Percentiles rank a stretch among this genome's conserved stretches.
These are phyloP conservation scores for Glomeris marginata DNA, from an alignment of 2,888 invertebrate species.

Conservation along the genomic window DNA sequence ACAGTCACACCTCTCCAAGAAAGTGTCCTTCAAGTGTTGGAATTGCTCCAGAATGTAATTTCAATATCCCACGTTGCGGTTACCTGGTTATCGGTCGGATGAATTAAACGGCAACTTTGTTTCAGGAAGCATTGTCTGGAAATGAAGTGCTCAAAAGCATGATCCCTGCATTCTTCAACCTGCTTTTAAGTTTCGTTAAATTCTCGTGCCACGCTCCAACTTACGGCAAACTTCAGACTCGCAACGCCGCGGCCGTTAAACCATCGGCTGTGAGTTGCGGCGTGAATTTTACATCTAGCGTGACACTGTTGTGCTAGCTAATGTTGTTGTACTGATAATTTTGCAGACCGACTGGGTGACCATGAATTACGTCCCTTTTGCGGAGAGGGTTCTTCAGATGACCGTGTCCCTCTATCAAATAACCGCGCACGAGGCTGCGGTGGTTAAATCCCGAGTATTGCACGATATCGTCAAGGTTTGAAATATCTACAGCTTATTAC, in stretches of 20 bases:
- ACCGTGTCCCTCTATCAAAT: constrained; percentile 57
- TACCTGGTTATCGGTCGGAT: too few species aligned
- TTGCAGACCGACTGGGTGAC: constrained; percentile 53
- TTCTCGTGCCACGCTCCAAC: constrained; percentile 53
- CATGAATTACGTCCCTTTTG: constrained; percentile 73
- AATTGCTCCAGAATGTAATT: constrained; percentile 58
- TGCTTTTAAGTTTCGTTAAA: constrained; percentile 48
- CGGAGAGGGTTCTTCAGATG: constrained; percentile 60
- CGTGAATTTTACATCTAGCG: too few species aligned
- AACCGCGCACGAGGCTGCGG: constrained; percentile 51
- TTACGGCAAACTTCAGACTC: constrained; percentile 39
- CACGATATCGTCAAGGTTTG: constrained; percentile 47
- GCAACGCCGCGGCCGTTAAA: constrained; percentile 1
- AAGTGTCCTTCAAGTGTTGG: constrained; percentile 68
- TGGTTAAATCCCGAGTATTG: constrained; percentile 54
- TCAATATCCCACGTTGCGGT: too few species aligned
- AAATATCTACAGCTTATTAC: too few species aligned
- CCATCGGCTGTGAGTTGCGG: not conserved
- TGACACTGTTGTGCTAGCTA: too few species aligned
- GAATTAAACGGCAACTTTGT: too few species aligned
- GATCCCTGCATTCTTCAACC: constrained; percentile 50
- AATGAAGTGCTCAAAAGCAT: constrained; percentile 43
- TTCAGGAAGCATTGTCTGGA: constrained; percentile 43
- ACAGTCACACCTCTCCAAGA: constrained; percentile 69
- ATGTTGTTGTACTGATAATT: too few species aligned